Conservation (phyloP, 1,140 invertebrate species). For the Anagrus nilaparvatae region DNA sequence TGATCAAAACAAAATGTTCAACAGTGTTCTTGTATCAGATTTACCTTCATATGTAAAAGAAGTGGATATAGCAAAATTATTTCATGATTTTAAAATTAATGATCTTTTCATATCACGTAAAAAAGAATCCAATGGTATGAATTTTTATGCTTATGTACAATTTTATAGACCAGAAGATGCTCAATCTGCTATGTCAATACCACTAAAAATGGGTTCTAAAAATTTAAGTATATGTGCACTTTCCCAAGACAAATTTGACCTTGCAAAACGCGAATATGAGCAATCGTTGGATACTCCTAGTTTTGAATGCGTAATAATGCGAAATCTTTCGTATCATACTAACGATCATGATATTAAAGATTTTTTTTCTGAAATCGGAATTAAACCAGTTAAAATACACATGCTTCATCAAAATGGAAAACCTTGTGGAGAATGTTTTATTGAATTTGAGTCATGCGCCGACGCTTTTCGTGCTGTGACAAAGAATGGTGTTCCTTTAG, state of each 20-base stretch:
- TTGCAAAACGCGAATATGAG: constrained; percentile 40
- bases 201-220: constrained; percentile 47
- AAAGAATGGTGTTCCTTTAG: constrained; percentile 60
- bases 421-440: constrained; percentile 73
- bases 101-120: constrained; percentile 56
- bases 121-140: constrained; percentile 46
- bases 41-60: constrained; percentile 66
- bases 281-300: constrained; percentile 17
- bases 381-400: constrained; percentile 67
- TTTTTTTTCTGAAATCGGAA: constrained; percentile 66
- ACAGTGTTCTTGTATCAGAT: constrained; percentile 51
- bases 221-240: constrained; percentile 43
- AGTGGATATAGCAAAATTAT: constrained; percentile 66
- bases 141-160: constrained; percentile 59
- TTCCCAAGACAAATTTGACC: constrained; percentile 42
- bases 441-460: constrained; percentile 62
- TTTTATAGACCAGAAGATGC: constrained; percentile 62
- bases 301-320: constrained; percentile 60
- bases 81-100: constrained; percentile 57
- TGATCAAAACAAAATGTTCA: constrained; percentile 22
- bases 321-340: constrained; percentile 62
- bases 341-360: constrained; percentile 67
- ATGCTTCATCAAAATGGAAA: constrained; percentile 59
- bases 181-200: constrained; percentile 45
- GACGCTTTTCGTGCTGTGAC: constrained; percentile 59